Base-by-base conservation (phyloP, 1,140 invertebrate species). In the Galendromus occidentalis region DNA sequence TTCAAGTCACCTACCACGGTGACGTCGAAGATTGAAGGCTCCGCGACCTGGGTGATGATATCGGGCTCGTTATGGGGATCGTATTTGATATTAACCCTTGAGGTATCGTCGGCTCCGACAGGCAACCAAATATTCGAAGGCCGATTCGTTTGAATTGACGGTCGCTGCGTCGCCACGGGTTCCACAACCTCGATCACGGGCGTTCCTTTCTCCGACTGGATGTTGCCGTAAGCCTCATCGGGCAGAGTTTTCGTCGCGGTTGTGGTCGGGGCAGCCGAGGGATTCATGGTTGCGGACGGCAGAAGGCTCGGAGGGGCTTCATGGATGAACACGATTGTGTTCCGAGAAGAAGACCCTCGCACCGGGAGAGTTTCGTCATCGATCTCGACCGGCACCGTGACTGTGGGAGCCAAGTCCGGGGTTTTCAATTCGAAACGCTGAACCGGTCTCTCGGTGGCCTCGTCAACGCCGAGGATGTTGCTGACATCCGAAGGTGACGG, bases 11-110 rank as follows among this genome's bases (percentile, higher is more conserved):
- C 51, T 6, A 59, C 51, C 25, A 71, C 68, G 2, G 70, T 70
- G 7, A 71, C 68, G 63, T 71, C 71, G 44, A 71, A 71, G 12
- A 66, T 65, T 22, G 59, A 66, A 7, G 69, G 70, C 28, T 69
- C 69, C 9, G 68, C 67, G 6, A 65, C 44, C 41, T 67, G 66
- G 17, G 69, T 71, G 22, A 71, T 71, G 17, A 71, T 71, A 6
- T 67, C 64, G 33, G 71, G 71, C 33, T 71, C 70, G 12, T 67
- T 66, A 17, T 41, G 41, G 28, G 65, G 66, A n/a, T 47, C 18
- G 28, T 59, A 59, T 17, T 25, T 25, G 22, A 59, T 59, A 9
- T 59, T 59, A 25, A 59, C 22, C 12, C 51, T 25, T 25, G 25
- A 29, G 1, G 51, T 59, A 25, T 59, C 51, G 14, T 59, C 51